Percentiles rank a stretch among this genome's conserved stretches.
Evolutionary conservation across 1,140 invertebrate species (phyloP).

Genomic region (Sesamia nonagrioides): DNA sequence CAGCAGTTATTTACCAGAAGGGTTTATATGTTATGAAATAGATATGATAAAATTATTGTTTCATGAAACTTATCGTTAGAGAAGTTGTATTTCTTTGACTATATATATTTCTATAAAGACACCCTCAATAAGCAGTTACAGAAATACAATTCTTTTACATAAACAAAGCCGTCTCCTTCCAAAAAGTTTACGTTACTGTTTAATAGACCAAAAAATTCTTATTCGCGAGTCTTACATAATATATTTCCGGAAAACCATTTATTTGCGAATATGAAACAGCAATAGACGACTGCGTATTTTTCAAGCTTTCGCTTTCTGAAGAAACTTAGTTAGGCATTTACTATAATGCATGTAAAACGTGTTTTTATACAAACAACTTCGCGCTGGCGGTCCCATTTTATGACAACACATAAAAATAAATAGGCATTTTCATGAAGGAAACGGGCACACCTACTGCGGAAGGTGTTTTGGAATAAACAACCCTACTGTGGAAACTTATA

Average conservation of each 20-base stretch:
- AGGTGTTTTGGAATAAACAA: background rate
- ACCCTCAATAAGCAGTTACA: background rate
- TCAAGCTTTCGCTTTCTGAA: background rate
- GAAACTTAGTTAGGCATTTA: constrained; percentile 38
- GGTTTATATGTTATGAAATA: too few species aligned
- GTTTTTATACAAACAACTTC: constrained; percentile 47
- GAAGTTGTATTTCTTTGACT: too few species aligned
- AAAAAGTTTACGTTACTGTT: constrained; percentile 9
- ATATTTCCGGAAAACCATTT: constrained; percentile 14
- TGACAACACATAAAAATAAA: constrained; percentile 47
- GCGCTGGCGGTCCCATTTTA: constrained; percentile 29
- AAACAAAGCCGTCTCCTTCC: background rate
- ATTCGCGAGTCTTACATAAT: background rate
- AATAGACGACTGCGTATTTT: background rate
- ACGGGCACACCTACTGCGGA: constrained; percentile 20
- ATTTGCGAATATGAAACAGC: background rate
- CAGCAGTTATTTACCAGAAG: too few species aligned
- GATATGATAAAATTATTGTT: too few species aligned
- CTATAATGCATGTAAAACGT: constrained; percentile 44
- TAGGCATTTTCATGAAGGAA: constrained; percentile 34
- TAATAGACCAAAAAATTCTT: background rate
- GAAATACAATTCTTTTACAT: background rate
- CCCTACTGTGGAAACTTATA: background rate
- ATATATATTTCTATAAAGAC: too few species aligned
- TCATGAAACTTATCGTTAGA: too few species aligned